Evolutionary conservation across 2,888 invertebrate genomes (phyloP).

Genomic region (Camponotus fellah): DNA sequence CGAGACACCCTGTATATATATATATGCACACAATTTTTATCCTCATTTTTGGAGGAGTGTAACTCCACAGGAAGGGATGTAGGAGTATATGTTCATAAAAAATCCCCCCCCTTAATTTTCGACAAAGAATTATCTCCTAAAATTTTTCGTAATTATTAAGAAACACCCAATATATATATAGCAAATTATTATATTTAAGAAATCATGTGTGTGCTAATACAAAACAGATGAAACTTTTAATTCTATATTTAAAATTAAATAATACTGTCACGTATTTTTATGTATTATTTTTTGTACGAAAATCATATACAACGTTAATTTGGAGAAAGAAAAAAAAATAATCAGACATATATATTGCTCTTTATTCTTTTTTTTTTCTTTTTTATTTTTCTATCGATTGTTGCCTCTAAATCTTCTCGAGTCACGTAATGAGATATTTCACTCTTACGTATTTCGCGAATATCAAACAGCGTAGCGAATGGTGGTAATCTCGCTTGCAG

Average conservation of each 20-base stretch:
- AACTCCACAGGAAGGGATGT: no score
- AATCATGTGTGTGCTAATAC: neutral
- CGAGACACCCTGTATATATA: no score
- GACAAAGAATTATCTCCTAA: no score
- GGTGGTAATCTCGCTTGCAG: constrained; percentile 35
- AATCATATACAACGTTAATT: neutral
- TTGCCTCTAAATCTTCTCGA: neutral
- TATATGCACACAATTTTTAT: no score
- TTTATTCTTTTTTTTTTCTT: neutral
- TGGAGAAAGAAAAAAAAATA: neutral
- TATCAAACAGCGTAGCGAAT: constrained; percentile 24
- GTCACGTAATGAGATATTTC: constrained; percentile 2
- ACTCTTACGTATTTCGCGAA: constrained; percentile 27
- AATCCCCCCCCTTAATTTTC: no score
- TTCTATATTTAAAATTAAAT: neutral
- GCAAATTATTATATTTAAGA: neutral
- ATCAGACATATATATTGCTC: neutral
- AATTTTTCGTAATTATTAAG: no score
- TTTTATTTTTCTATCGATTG: neutral
- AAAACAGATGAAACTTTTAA: neutral
- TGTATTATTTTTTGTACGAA: neutral
- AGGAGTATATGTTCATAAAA: no score
- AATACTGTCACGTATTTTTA: no score
- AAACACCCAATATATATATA: no score
- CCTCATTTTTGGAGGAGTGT: no score